Base-by-base conservation (phyloP, 2,797 vertebrate species). In the Moxostoma hubbsi region DNA sequence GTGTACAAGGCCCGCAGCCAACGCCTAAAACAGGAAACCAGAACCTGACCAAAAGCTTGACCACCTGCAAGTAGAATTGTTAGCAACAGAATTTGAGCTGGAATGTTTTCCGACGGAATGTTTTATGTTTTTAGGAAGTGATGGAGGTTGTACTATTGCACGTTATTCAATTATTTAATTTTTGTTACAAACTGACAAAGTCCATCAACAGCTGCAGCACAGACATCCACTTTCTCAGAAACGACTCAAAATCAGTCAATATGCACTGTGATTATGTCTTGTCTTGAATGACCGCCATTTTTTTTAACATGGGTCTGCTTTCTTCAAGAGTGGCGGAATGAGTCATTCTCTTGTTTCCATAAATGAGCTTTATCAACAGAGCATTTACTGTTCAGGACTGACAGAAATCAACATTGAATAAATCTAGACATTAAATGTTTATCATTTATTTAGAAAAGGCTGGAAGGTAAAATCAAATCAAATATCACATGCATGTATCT, bases 1-100 rank as follows among this genome's bases (percentile, higher is more conserved):
- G 96, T 97, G 89, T 97, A 97, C 92, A 97, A 97, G 89, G 96
- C 96, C 70, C 95, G 96, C 15, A 97, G 96, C 90, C 96, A 97
- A 90, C 93, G 96, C 88, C 90, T 93, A 68, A 95, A 94, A 87
- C 93, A 94, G 90, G 94, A 94, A 83, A 82, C 90, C 64, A 92
- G 89, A 75, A 88, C 88, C 9, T 94, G 88, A 92, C 80, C 83
- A 73, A 75, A 73, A 84, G 71, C 72, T 82, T 15, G 70, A 82
- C 74, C 84, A 78, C 75, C 87, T 86, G 89, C 92, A 89, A 91
- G 88, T 89, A 92, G 87, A 88, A 76, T 79, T 63, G 85, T 80
- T 86, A 85, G 86, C 81, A 89, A 86, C 86, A 62, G 81, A 80
- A 86, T 85, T 79, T 82, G 79, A 86, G 63, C 86, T 83, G 83